Evolutionary conservation across 2,888 invertebrate species (phyloP), one percentile per base, ranked within the genome.

Genomic region (Dolomedes plantarius): DNA sequence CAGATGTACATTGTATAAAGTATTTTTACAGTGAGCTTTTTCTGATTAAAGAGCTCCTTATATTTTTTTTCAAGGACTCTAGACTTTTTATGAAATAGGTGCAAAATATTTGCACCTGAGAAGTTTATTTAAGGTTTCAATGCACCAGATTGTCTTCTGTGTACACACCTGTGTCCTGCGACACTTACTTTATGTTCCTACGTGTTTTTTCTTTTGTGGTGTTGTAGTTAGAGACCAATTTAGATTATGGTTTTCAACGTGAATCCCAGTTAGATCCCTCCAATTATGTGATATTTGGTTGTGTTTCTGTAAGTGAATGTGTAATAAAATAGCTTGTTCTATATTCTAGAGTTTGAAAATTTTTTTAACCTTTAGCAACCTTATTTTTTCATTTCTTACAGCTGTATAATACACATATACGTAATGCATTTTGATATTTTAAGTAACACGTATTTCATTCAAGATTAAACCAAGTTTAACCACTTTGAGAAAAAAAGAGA

Each of bases 1-100:
- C 73, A 79, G 41, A 79, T 83, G 65, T 81, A 81, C 19, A 78
- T 67, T 74, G 74, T 86, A 72, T 79, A 79, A 73, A 31, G 75
- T 86, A 86, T 86, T 86, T 86, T 86, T 79, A 68, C 56, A 73
- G 36, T 28, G 62, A 41, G 29, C 50, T 64, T 50, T 56, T 39
- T 39, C 23, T 23, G 1, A 5, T 27, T 32, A 11, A n/a, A 56
- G 28, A 50, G 67, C 65, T 78, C 62, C 31, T 16, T 46, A 31
- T 83, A 64, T 36, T 83, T 83, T 83, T 65, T 83, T 72, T 71
- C 76, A 72, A 65, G 64, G 79, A 62, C 50, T 56, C 32, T 11
- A 29, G 77, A 85, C 73, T 85, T 77, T 72, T 81, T 72, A 75
- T 27, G 32, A 46, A 27, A 81, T 31, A 13, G 41, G 28, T 69